Base-by-base conservation (phyloP, 2,113 vertebrate species). In the Protobothrops flavoviridis region DNA sequence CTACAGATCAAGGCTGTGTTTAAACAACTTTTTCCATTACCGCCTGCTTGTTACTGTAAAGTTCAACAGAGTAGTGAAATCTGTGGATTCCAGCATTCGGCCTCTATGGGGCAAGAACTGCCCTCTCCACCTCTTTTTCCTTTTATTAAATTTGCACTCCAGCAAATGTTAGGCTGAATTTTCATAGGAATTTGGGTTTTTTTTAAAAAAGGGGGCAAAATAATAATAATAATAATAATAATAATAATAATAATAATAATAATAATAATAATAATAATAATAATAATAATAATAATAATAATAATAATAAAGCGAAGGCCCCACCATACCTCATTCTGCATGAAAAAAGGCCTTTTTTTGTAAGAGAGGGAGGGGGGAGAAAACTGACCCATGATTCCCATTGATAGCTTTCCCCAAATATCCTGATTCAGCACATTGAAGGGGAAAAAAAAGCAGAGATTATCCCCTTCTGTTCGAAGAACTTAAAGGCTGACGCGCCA, bases 381-480 rank as follows among this genome's bases (percentile, higher is more conserved):
- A 97, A 81, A 2, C 15, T 96, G 97, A 97, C 98, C 98, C 98
- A 97, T 91, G 98, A 98, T 97, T 97, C 98, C 98, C 97, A 97
- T 97, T 97, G 97, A 98, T 97, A 97, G 97, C 98, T 98, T 98
- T 97, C 98, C 98, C 97, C 97, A 97, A 98, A 97, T 97, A 98
- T 97, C 96, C 98, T 33, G 98, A 98, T 98, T 98, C 98, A 98
- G 98, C 98, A 98, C 98, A 99, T 98, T 98, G 98, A 96, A 96
- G 97, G 96, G 23, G 8, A 3, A 0, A 99, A 98, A 99, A 99
- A 99, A 98, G 98, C 98, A 95, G 96, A 99, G 99, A 99, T 99
- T 99, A 99, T 98, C 98, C 98, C 97, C 96, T 98, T 98, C 98
- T 98, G 97, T 98, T 10, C 98, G 97, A 97, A 98, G 97, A 50